A percentile compares a stretch with the other conserved stretches of the same genome.
Conservation (phyloP, 2,888 invertebrate genomes). For the Anthophora plumipes region DNA sequence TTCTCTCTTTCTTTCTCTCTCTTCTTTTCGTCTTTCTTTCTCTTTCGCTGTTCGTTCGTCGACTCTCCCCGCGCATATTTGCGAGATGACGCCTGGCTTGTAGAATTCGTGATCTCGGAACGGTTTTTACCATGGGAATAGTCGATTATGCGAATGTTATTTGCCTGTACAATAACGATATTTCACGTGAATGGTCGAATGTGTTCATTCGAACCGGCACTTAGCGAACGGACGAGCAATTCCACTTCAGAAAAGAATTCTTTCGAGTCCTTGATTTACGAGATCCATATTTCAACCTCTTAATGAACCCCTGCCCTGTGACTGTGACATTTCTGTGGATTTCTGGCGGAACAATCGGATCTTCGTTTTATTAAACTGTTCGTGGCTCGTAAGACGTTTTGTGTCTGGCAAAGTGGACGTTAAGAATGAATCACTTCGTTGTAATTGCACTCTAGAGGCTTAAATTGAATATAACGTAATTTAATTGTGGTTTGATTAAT, state of each 20-base stretch:
- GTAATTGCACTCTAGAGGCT: no score
- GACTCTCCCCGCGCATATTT: slow-evolving; percentile 59
- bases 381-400: neutral
- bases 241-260: slow-evolving; percentile 14
- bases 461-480: neutral
- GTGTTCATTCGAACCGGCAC: slow-evolving; percentile 45
- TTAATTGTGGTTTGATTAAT: neutral
- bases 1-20: slow-evolving; percentile 8
- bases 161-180: slow-evolving; percentile 45
- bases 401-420: neutral
- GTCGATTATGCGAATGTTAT: slow-evolving; percentile 51
- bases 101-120: slow-evolving; percentile 44
- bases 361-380: no score
- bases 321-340: slow-evolving; percentile 11
- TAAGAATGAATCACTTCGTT: neutral
- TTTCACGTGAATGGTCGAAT: slow-evolving; percentile 51
- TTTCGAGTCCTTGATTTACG: slow-evolving; percentile 37
- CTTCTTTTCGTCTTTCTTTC: neutral
- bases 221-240: slow-evolving; percentile 27
- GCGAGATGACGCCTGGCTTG: slow-evolving; percentile 56
- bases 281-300: slow-evolving; percentile 12
- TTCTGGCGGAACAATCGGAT: neutral
- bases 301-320: slow-evolving; percentile 23
- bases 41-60: neutral
- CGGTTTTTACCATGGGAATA: slow-evolving; percentile 48